Evolutionary conservation across 2,797 vertebrate genomes (phyloP).

Genomic region (Cyclopterus lumpus): DNA sequence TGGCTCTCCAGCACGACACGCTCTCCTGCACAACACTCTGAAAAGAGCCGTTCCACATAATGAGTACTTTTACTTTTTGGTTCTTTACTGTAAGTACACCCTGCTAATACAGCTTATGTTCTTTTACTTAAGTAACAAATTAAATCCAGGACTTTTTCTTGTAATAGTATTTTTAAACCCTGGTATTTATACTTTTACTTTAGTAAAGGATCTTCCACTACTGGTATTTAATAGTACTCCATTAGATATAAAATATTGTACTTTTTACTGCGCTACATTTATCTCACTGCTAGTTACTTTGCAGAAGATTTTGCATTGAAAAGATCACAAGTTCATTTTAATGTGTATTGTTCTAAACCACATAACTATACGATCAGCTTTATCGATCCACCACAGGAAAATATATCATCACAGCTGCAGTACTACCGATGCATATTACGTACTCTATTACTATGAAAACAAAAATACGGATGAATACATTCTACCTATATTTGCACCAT

Average conservation of each 20-base stretch:
- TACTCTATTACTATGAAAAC: background rate
- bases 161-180: background rate
- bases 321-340: background rate
- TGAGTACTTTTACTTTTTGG: background rate
- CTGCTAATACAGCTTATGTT: background rate
- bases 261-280: background rate
- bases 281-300: background rate
- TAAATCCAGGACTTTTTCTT: background rate
- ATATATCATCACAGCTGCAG: background rate
- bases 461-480: background rate
- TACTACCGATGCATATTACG: background rate
- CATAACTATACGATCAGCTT: background rate
- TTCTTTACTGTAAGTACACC: background rate
- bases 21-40: background rate
- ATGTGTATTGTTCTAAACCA: background rate
- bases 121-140: background rate
- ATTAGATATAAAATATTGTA: background rate
- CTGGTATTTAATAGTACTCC: background rate
- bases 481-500: background rate
- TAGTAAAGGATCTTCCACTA: background rate
- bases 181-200: background rate
- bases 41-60: background rate
- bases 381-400: background rate
- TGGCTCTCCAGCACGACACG: constrained; percentile 41
- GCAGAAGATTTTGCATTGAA: background rate